Base-by-base conservation (phyloP, 2,888 invertebrate species). In the Sipha maydis region DNA sequence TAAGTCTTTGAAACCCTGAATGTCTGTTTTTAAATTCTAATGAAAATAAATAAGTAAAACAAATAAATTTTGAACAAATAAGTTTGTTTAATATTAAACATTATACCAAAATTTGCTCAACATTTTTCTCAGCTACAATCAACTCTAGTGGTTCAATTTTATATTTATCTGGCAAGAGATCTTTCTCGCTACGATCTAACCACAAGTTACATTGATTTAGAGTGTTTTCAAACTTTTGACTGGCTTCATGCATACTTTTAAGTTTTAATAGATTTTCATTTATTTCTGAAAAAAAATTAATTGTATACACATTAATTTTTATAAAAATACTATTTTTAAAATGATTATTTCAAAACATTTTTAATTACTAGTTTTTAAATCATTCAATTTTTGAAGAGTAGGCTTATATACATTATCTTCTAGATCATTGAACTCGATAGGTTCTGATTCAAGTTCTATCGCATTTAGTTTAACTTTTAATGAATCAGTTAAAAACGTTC, bases 391-490 rank as follows among this genome's bases (percentile, higher is more conserved):
- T 9, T 89, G 67, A n/a, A 89, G 86, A n/a, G 89, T 80, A 54
- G 89, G 67, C 67, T 89, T 89, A 17, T 89, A 80, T n/a, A 84
- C 19, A 38, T 86, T 89, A 75, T 85, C 85, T 91, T 97, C 96
- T 82, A 98, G 92, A 91, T 96, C 95, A 90, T 95, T 95, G 90
- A 96, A 95, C 92, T 98, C 98, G 0, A 95, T 94, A 11, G 96
- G 95, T 92, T 98, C 97, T 69, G 98, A 92, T 92, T 97, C 97
- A 89, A 96, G 94, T 91, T 96, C 95, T 93, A 98, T 95, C 90
- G 96, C 83, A 84, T 89, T 89, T 19, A 89, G 79, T 84, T 89
- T 90, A 21, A 89, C 89, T 41, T 78, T 5, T 5, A 90, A 61
- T 19, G 90, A 90, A 85, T 90, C 89, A 25, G 75, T 88, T 41